Base-by-base conservation (phyloP, 2,113 vertebrate genomes). In the Pandion haliaetus region DNA sequence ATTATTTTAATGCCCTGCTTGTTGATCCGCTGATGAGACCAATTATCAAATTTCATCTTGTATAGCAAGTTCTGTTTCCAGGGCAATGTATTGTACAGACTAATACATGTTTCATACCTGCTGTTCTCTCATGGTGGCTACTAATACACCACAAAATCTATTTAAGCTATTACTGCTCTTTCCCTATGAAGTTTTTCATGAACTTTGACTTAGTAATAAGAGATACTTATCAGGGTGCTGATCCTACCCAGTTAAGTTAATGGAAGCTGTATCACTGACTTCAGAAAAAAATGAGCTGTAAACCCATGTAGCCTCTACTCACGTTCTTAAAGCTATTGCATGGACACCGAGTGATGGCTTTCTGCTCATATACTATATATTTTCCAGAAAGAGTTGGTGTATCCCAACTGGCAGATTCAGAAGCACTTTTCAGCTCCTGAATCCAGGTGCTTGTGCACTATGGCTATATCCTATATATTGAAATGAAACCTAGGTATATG, bases 41-140 rank as follows among this genome's bases (percentile, higher is more conserved):
- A 14, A 92, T 95, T 90, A 95, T 38, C 76, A 95, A 93, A 79
- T 78, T 95, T 88, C 86, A 58, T 94, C 80, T 96, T 96, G 70
- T 95, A n/a, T 71, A 95, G 38, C 66, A 94, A 95, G 62, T 26
- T 66, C 45, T 74, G 44, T 78, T 96, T 82, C 73, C 72, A 93
- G 77, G 72, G 65, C 44, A 61, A 50, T 26, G n/a, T 67, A 36
- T 49, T 71, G 23, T 90, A n/a, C n/a, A 84, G 58, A 89, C 55
- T 86, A 63, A 93, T n/a, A 66, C 69, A n/a, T 26, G 17, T 54
- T 82, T 88, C 50, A 59, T 73, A 78, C 66, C 70, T 88, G 44
- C 66, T 82, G 50, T 42, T 90, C 62, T 54, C 49, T 77, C 61
- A 23, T 1, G 1, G 31, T 73, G 26, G 36, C 86, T 94, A 88